Evolutionary conservation across 2,888 invertebrate species (phyloP), one percentile per base, ranked within the genome.

Genomic region (Theretra japonica): DNA sequence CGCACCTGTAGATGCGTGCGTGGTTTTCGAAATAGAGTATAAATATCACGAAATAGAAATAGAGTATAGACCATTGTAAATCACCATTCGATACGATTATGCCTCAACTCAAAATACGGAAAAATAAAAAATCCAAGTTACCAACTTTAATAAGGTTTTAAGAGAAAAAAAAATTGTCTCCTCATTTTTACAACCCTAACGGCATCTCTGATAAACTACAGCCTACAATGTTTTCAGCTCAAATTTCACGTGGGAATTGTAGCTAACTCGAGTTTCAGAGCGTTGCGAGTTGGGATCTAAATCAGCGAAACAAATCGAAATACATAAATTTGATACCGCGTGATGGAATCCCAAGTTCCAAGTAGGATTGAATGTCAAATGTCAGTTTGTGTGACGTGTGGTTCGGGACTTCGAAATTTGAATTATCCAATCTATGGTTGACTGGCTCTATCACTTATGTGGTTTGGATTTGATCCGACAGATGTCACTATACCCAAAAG

Each of bases 181-280:
- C 15, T 56, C 23, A 25, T 17, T 21, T 19, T 56, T 71, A 74
- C 71, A 70, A 30, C 76, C 70, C 73, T 69, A 72, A 59, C 59
- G 73, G 72, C 76, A 75, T 73, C 76, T 78, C 73, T 75, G 76
- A 78, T 78, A 76, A 76, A 75, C 74, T 75, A 69, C 70, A 73
- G 69, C 73, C 72, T 75, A 74, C 78, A 62, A 70, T 62, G 70
- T 70, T 53, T 70, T 53, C 53, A 50, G 53, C 30, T 30, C 33
- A 48, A 76, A 77, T 78, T 76, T 79, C 78, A 76, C 75, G 74
- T 75, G 77, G 80, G 74, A 78, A 76, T 79, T 72, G 75, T 71
- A 72, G 72, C 50, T 72, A 75, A 75, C 75, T 73, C 73, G 71
- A 74, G 69, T 75, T 75, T 74, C 73, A 73, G 74, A 74, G 70